phyloP scores from a whole-genome alignment of 2,888 invertebrate species.

The Kuschelorhynchus macadamiae region DNA sequence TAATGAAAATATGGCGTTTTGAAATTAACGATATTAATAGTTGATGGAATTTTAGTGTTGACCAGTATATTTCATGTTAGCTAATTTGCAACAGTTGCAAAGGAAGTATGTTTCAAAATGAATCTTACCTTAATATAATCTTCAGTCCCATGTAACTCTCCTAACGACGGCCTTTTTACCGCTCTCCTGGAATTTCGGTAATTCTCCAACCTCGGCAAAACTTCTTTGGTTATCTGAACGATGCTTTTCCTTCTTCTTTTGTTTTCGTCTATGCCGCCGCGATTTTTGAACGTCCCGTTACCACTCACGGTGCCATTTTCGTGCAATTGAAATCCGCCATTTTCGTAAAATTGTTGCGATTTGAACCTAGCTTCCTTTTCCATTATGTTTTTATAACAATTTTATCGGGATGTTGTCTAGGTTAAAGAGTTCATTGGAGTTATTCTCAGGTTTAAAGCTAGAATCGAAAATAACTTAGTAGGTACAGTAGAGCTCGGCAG shows the following conservation, averaged over 20 bases:
- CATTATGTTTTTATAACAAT: constrained; percentile 12
- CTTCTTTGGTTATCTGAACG: constrained; percentile 82
- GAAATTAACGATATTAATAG: too few relatives aligned
- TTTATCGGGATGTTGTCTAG: not conserved
- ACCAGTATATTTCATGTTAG: too few relatives aligned
- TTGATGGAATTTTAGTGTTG: too few relatives aligned
- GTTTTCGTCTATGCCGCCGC: constrained; percentile 27
- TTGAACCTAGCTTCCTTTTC: constrained; percentile 26
- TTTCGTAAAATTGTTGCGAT: constrained; percentile 50
- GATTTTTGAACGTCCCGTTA: constrained; percentile 31
- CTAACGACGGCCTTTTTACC: constrained; percentile 85
- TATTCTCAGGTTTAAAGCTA: too few relatives aligned
- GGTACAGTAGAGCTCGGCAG: too few relatives aligned
- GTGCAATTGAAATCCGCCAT: constrained; percentile 62
- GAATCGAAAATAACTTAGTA: too few relatives aligned
- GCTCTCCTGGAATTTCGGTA: constrained; percentile 85
- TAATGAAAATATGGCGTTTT: too few relatives aligned
- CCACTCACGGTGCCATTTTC: constrained; percentile 53
- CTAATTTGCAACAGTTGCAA: too few relatives aligned
- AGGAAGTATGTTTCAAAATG: too few relatives aligned
- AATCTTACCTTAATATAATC: constrained; percentile 58
- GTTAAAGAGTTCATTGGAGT: not conserved
- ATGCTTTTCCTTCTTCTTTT: constrained; percentile 72
- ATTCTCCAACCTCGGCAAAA: constrained; percentile 85
- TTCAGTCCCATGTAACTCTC: constrained; percentile 84